Base-by-base conservation (phyloP, 2,888 invertebrate genomes). In the Mayetiola destructor region DNA sequence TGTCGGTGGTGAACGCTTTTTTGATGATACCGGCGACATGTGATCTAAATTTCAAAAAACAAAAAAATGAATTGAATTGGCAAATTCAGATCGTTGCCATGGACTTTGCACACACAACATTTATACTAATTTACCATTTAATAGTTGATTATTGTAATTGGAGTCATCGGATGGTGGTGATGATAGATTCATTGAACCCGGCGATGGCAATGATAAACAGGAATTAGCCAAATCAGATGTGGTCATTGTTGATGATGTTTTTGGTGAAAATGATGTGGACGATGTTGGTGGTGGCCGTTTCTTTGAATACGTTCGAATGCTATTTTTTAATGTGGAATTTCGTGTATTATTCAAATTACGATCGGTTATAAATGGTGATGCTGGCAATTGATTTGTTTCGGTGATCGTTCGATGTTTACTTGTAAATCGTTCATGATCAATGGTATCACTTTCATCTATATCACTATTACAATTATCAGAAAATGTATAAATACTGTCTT, bases 401-500 rank as follows among this genome's bases (percentile, higher is more conserved):
- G 18, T 20, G n/a, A n/a, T n/a, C 12, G 53, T 18, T 27, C 32
- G 8, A 10, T 27, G 29, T 4, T 27, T 29, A 32, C 29, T 53
- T 8, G 29, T 20, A n/a, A 10, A 29, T 32, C 30, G 29, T 10
- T 27, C 29, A n/a, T 52, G n/a, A 32, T 53, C 30, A 23, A 29
- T 53, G 12, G 30, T 30, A 32, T 53, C 53, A 12, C 30, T 9
- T 18, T 53, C 53, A 53, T 56, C 56, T n/a, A n/a, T n/a, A n/a
- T 52, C 52, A 52, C 52, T 52, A 3, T 52, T 21, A 14, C 52
- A 52, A 52, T 52, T 52, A 56, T 56, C 42, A 29, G 56, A 56
- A 56, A 56, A 56, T 56, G 56, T 56, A 18, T 56, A 56, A 14
- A 56, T 39, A 42, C 56, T 42, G 39, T 56, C 42, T 14, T 56